phyloP scores from a whole-genome alignment of 2,113 vertebrate species.

The Pygoscelis adeliae region DNA sequence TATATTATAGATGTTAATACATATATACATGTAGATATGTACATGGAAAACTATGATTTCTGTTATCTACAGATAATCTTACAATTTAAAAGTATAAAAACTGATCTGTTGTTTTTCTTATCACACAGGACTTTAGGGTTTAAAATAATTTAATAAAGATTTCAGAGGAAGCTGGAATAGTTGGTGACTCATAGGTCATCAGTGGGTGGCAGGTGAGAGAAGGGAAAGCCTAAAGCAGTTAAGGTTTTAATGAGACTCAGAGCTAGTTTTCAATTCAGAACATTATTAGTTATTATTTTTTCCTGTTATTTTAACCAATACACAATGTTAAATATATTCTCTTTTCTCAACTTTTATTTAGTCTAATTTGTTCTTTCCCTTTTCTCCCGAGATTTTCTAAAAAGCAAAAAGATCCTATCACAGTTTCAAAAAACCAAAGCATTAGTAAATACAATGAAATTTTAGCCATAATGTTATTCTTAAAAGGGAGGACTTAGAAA shows the following conservation, averaged over 20 bases:
- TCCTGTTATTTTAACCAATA: constrained; percentile 77
- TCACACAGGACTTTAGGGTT: constrained; percentile 77
- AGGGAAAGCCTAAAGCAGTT: constrained; percentile 85
- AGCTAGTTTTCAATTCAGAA: constrained; percentile 79
- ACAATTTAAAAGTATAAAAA: constrained; percentile 63
- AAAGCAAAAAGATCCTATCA: background rate
- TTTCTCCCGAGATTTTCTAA: constrained; percentile 6
- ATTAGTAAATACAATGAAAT: background rate
- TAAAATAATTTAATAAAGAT: constrained; percentile 92
- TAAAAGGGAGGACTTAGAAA: background rate
- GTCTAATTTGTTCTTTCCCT: constrained; percentile 1
- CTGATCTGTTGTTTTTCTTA: constrained; percentile 72
- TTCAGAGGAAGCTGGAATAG: constrained; percentile 86
- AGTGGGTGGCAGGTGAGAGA: constrained; percentile 92
- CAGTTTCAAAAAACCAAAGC: background rate
- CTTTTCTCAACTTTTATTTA: background rate
- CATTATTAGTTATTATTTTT: constrained; percentile 73
- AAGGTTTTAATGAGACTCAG: constrained; percentile 84
- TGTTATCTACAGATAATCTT: background rate
- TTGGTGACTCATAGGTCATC: constrained; percentile 96
- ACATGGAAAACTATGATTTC: background rate
- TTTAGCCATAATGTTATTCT: background rate
- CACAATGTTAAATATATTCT: constrained; percentile 1
- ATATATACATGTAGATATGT: background rate
- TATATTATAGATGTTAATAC: background rate